A percentile compares a stretch with the other conserved stretches of the same genome.
Conservation (phyloP, 2,113 vertebrate genomes). For the Pristiophorus japonicus region DNA sequence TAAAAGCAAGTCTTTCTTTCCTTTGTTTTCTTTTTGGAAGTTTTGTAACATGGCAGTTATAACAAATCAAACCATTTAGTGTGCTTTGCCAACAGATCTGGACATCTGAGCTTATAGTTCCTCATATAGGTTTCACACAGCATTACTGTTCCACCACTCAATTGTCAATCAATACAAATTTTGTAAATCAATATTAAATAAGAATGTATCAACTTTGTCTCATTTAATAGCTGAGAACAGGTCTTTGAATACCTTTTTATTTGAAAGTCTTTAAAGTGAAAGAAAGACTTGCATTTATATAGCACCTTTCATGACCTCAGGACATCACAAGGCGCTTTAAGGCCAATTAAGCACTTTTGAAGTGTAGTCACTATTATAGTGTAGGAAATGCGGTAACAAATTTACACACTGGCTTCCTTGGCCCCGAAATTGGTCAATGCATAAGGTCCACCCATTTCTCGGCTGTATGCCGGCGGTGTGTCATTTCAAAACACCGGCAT, state of each 20-base stretch:
- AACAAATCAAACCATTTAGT: too few relatives aligned
- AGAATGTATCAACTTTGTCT: background rate
- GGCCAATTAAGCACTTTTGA: background rate
- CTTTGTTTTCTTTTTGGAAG: too few relatives aligned
- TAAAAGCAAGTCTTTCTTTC: too few relatives aligned
- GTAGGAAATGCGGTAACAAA: background rate
- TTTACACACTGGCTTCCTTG: too few relatives aligned
- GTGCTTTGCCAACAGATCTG: too few relatives aligned
- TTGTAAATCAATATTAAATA: background rate
- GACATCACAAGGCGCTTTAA: background rate
- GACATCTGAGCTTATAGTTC: background rate
- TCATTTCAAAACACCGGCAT: too few relatives aligned
- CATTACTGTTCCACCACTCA: background rate
- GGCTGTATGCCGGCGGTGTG: too few relatives aligned
- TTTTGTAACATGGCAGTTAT: too few relatives aligned
- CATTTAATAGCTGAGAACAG: background rate
- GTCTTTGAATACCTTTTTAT: background rate
- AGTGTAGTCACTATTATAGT: too few relatives aligned
- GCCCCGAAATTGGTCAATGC: too few relatives aligned
- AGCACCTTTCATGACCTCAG: background rate
- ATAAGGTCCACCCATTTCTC: too few relatives aligned
- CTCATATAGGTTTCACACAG: background rate
- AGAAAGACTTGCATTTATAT: conserved; percentile 9
- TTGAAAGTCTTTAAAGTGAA: background rate
- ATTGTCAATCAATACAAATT: too few relatives aligned